Conservation (phyloP, 2,113 vertebrate species). For the Oenanthe melanoleuca region DNA sequence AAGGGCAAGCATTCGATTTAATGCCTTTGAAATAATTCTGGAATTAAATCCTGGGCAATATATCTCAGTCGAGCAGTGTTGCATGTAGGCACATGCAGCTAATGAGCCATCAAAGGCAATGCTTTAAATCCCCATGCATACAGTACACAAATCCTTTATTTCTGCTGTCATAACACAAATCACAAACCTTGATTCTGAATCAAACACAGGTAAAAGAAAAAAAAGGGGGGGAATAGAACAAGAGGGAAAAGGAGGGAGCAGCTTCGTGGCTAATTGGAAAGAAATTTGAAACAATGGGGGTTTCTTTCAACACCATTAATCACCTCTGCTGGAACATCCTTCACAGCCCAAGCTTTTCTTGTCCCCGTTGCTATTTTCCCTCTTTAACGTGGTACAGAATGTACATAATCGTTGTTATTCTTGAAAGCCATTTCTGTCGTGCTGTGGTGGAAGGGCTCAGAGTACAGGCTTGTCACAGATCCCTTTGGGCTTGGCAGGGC, state of each 20-base stretch:
- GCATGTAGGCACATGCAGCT: constrained; percentile 29
- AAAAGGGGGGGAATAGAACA: neutral
- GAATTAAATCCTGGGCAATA: constrained; percentile 42
- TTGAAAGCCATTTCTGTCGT: neutral
- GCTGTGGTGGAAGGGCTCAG: neutral
- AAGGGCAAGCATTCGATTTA: constrained; percentile 42
- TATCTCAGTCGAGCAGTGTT: constrained; percentile 27
- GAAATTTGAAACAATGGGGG: constrained; percentile 2
- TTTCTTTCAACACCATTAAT: constrained; percentile 51
- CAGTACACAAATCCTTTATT: constrained; percentile 2
- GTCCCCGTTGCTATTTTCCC: neutral
- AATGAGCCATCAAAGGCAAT: constrained; percentile 33
- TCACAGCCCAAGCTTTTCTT: constrained; percentile 5
- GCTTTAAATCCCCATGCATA: constrained; percentile 29
- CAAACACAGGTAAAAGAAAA: constrained; percentile 20
- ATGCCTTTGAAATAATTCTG: constrained; percentile 64
- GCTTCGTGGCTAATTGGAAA: constrained; percentile 18
- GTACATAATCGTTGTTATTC: neutral
- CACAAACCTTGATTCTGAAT: constrained; percentile 30
- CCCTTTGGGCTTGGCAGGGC: neutral
- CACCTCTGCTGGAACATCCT: constrained; percentile 41
- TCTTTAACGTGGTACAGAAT: neutral
- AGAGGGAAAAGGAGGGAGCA: neutral
- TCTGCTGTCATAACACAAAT: constrained; percentile 38
- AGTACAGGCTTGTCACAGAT: neutral